These are phyloP conservation scores for Prionchulus punctatus DNA, from an alignment of 2,888 invertebrate genomes.

Conservation along the genomic window DNA sequence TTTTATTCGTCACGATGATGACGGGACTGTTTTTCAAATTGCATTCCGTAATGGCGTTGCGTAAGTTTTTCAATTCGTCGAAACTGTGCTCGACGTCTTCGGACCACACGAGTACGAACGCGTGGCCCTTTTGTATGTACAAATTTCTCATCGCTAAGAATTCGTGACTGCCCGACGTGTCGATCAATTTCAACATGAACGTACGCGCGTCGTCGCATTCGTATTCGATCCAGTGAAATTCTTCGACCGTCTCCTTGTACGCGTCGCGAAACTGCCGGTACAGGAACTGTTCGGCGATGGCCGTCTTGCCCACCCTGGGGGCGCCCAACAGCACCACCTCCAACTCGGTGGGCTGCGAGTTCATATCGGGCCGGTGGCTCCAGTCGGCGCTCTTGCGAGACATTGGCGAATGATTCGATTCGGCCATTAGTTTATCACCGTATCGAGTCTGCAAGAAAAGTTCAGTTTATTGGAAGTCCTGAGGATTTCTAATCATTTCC, in stretches of 20 bases:
- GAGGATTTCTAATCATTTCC: no score
- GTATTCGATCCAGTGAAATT: constrained; percentile 32
- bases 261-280: constrained; percentile 11
- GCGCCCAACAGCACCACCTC: constrained; percentile 6
- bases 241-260: constrained; percentile 11
- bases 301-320: constrained; percentile 7
- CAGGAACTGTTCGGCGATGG: constrained; percentile 7
- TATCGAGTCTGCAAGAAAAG: no score
- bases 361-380: no score
- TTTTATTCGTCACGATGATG: background rate
- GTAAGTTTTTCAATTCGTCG: constrained; percentile 21
- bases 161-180: constrained; percentile 25
- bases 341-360: constrained; percentile 3
- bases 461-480: no score
- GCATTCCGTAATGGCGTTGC: constrained; percentile 18
- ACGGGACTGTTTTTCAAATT: constrained; percentile 16
- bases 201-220: constrained; percentile 13
- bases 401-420: no score
- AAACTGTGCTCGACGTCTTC: constrained; percentile 19
- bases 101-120: constrained; percentile 19
- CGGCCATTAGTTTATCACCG: no score
- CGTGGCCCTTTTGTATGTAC: constrained; percentile 20
- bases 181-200: constrained; percentile 22
- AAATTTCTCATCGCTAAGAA: constrained; percentile 29
- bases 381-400: no score